Evolutionary conservation across 2,888 invertebrate genomes (phyloP).

Genomic region (Galerucella pusilla): DNA sequence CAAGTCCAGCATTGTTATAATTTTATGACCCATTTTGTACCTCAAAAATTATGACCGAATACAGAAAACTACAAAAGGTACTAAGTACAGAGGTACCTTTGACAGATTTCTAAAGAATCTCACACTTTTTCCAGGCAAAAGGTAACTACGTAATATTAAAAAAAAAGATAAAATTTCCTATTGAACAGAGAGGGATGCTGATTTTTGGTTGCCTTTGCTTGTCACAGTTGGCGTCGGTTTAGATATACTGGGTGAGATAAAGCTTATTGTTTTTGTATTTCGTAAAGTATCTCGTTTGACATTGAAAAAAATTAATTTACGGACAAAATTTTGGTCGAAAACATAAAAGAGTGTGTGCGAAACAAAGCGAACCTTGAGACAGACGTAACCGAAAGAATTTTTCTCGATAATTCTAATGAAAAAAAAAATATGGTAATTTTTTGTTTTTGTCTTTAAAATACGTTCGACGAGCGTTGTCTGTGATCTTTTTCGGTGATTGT

Average conservation of each 20-base stretch:
- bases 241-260: background rate
- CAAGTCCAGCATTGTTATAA: background rate
- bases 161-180: background rate
- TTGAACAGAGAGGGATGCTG: background rate
- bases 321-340: too few relatives aligned
- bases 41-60: conserved; percentile 25
- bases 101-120: conserved; percentile 34
- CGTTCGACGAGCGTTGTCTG: conserved; percentile 50
- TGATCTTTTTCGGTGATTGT: conserved; percentile 42
- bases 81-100: conserved; percentile 33
- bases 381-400: conserved; percentile 48
- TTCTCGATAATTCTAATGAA: conserved; percentile 51
- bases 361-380: conserved; percentile 54
- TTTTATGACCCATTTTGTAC: conserved; percentile 27
- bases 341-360: too few relatives aligned
- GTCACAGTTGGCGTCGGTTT: background rate
- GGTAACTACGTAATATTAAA: background rate
- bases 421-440: conserved; percentile 57
- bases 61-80: conserved; percentile 26
- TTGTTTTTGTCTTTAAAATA: conserved; percentile 52
- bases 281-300: too few relatives aligned
- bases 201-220: too few relatives aligned
- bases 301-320: too few relatives aligned
- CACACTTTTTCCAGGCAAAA: conserved; percentile 19
- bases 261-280: background rate